Base-by-base conservation (phyloP, 2,888 invertebrate genomes). In the Drosophila phalerata region DNA sequence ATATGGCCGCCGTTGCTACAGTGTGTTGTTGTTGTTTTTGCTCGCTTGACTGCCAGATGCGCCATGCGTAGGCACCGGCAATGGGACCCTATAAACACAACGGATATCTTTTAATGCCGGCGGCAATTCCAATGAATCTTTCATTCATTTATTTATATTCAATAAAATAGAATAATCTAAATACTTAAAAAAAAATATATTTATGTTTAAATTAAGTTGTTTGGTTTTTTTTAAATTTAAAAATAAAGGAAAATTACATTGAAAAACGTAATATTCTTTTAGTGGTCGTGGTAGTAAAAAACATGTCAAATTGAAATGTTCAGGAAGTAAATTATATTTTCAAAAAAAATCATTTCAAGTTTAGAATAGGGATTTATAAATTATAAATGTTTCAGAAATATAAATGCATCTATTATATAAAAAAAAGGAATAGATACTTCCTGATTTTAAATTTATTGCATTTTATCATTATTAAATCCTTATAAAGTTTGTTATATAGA, bases 1-100 rank as follows among this genome's bases (percentile, higher is more conserved):
- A 92, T 86, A 92, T 92, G 92, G 92, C 91, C 89, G 91, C 85
- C 79, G 71, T 55, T 48, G 55, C 53, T 49, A 56, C 40, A 64
- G 55, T 66, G 48, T 47, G 47, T 43, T 34, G 58, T 45, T 77
- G 77, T 51, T 69, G 61, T 32, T 47, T 58, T 48, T 45, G 53
- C 57, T 74, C 68, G 74, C 69, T 72, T 32, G 67, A 60, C 60
- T 69, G 69, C 71, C 73, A 77, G 62, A 66, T 68, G 70, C 76
- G 71, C 67, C 76, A 82, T 81, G 81, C 84, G 60, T 61, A 69
- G 68, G 61, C 64, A 76, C 56, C 57, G 62, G 56, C 63, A 57
- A 34, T 65, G 69, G 55, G 19, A 40, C 22, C 76, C 65, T 73
- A 56, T 45, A 76, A 53, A 52, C 61, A 49, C 37, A 34, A 25